Conservation (phyloP, 2,888 invertebrate genomes). For the Thymelicus lineola region DNA sequence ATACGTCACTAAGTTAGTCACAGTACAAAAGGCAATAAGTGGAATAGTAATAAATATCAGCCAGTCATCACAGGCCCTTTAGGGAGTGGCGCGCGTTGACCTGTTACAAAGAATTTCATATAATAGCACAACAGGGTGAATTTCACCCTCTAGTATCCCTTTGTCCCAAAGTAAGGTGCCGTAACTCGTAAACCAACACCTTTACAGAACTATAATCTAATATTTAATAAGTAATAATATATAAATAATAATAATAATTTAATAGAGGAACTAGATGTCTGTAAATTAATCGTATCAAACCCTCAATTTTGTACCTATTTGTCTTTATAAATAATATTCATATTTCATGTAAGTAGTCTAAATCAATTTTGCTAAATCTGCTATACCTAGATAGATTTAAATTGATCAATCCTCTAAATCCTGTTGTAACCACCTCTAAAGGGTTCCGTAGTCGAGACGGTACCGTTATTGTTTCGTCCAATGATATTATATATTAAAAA, state of each 20-base stretch:
- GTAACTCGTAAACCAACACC: conserved; percentile 13
- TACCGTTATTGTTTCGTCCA: no score
- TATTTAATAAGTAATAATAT: neutral
- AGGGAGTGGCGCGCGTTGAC: conserved; percentile 71
- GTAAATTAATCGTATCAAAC: neutral
- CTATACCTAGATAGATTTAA: no score
- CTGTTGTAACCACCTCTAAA: no score
- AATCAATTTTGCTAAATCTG: no score
- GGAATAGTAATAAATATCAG: conserved; percentile 12
- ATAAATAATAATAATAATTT: no score
- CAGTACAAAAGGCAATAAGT: neutral
- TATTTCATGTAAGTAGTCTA: no score
- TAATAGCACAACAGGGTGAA: conserved; percentile 32
- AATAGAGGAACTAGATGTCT: no score
- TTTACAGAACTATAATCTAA: neutral
- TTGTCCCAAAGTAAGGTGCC: conserved; percentile 15
- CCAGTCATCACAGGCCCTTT: conserved; percentile 45
- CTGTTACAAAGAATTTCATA: conserved; percentile 45
- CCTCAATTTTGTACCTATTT: no score
- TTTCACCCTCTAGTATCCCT: conserved; percentile 31
- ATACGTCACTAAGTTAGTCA: neutral
- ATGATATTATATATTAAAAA: no score
- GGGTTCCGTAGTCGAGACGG: no score
- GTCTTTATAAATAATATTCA: no score
- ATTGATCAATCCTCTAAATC: no score